These are phyloP conservation scores for Bos javanicus DNA, from an alignment of 2,113 vertebrate species.

Conservation along the genomic window DNA sequence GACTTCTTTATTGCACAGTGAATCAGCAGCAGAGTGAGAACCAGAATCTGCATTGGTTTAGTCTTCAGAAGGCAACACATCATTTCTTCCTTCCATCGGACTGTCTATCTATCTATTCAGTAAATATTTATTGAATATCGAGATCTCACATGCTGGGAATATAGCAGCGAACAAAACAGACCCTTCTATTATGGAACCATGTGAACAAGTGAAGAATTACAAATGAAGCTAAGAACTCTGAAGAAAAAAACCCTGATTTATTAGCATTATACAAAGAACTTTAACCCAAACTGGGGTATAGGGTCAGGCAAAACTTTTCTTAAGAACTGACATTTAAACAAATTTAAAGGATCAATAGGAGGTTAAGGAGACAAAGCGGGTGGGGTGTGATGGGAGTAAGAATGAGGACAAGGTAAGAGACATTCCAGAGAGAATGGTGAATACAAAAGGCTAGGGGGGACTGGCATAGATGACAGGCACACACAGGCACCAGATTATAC, in stretches of 20 bases:
- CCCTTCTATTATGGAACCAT: not conserved
- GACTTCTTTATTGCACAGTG: not conserved
- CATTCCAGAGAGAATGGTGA: not conserved
- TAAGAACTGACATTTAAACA: not conserved
- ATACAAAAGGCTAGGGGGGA: not conserved
- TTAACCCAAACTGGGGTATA: not conserved
- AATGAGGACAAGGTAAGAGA: not conserved
- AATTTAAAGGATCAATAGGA: not conserved
- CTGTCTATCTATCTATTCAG: not conserved
- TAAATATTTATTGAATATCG: not conserved
- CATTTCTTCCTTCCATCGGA: not conserved
- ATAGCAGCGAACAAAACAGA: not conserved
- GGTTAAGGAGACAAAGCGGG: not conserved
- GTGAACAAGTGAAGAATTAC: not conserved
- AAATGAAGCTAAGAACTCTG: not conserved
- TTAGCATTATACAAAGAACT: not conserved
- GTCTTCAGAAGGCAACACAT: not conserved
- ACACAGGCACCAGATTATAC: not conserved
- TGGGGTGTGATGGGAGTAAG: not conserved
- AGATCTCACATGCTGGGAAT: not conserved
- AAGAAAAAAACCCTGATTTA: not conserved
- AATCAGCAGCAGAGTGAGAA: not conserved
- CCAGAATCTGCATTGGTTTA: not conserved
- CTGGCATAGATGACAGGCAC: not conserved
- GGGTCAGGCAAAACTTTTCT: not conserved